Evolutionary conservation across 2,113 vertebrate species (phyloP), one percentile per base, ranked within the genome.

Genomic region (Apteryx mantelli): DNA sequence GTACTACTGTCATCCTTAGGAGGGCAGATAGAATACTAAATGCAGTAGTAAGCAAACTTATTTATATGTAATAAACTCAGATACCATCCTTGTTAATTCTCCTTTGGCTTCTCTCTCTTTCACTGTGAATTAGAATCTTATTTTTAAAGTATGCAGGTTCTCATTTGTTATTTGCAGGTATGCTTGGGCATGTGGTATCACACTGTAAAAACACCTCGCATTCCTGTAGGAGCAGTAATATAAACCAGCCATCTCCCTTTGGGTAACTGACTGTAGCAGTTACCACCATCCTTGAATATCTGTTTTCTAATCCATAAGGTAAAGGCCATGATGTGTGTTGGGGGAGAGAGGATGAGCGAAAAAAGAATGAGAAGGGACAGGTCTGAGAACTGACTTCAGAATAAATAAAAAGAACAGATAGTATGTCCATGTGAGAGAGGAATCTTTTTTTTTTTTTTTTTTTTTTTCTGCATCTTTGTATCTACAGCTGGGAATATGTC

Each of bases 71-170:
- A 96, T 83, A 95, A 96, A 87, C 46, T 70, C 92, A 58, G 50
- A 81, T 96, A 92, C 86, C 80, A 91, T 61, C 75, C 65, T 53
- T 13, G 6, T 36, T 77, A 92, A 96, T 97, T 96, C 58, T 88
- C 20, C 81, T 95, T 82, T 95, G 71, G 9, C n/a, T 97, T 94
- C 96, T 93, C 66, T 94, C 82, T 85, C 73, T 94, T 97, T 89
- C 81, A 64, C 94, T 84, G 90, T 70, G 70, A 96, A 92, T 76
- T 68, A 77, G 85, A 71, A 93, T 63, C 38, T 70, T 89, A 87
- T 86, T 91, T 91, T 89, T 92, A 87, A 96, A 94, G 55, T 65
- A 48, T 65, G 14, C 36, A 86, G 12, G n/a, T 94, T 96, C 50
- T 88, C 50, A 75, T 83, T 18, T 93, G 53, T 80, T 73, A 82